Evolutionary conservation across 2,888 invertebrate genomes (phyloP).

Genomic region (Phytoseiulus persimilis): DNA sequence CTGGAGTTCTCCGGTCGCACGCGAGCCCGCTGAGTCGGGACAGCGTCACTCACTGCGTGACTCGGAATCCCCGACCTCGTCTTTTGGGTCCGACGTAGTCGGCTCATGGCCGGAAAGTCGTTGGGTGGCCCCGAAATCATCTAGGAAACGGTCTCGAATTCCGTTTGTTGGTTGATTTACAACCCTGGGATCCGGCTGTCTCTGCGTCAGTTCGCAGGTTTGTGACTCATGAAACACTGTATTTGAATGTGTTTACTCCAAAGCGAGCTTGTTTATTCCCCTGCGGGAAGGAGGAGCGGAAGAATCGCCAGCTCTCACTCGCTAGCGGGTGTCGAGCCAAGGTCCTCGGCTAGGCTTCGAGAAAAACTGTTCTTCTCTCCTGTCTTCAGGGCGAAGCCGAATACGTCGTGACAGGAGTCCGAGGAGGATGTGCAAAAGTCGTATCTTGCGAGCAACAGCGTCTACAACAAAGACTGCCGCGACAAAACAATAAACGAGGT

Average conservation of each 20-base stretch:
- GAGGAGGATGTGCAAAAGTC: not conserved
- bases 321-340: too few relatives aligned
- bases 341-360: too few relatives aligned
- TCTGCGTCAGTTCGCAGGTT: not conserved
- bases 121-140: not conserved
- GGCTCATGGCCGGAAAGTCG: too few relatives aligned
- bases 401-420: not conserved
- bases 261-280: not conserved
- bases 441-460: not conserved
- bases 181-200: not conserved
- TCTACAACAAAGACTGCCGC: not conserved
- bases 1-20: too few relatives aligned
- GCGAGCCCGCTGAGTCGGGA: too few relatives aligned
- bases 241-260: not conserved
- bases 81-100: too few relatives aligned
- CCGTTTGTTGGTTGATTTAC: not conserved
- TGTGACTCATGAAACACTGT: not conserved
- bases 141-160: not conserved
- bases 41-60: too few relatives aligned
- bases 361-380: not conserved
- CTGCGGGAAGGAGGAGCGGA: not conserved
- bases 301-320: too few relatives aligned
- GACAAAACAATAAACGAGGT: not conserved
- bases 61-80: too few relatives aligned
- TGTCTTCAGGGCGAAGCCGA: not conserved